Percentiles rank a stretch among this genome's conserved stretches.
These are phyloP conservation scores for Chymomyza caudatula DNA, from an alignment of 2,888 invertebrate genomes.

Conservation along the genomic window DNA sequence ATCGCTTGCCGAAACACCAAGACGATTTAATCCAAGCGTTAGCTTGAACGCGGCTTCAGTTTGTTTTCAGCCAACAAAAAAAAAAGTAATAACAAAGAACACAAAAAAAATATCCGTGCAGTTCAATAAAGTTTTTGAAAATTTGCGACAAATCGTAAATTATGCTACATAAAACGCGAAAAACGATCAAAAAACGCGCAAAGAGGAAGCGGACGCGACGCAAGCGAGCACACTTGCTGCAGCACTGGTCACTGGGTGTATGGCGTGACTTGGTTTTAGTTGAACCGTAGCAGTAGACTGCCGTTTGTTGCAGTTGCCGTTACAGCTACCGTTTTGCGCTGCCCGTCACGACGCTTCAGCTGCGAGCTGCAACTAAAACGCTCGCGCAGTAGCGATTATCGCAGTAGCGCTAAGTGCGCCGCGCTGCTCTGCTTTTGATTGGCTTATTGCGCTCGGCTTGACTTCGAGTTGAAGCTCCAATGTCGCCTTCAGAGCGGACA, in stretches of 20 bases:
- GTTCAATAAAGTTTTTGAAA: conserved; percentile 12
- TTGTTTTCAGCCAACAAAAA: background rate
- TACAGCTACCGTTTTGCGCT: background rate
- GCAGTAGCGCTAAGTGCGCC: conserved; percentile 2
- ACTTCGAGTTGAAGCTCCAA: conserved; percentile 54
- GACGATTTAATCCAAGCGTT: background rate
- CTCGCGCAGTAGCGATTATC: background rate
- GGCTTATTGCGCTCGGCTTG: conserved; percentile 36
- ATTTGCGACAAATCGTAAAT: conserved; percentile 55
- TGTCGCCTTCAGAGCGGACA: conserved; percentile 75
- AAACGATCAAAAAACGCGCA: conserved; percentile 20
- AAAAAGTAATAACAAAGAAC: background rate
- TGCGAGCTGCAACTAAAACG: background rate
- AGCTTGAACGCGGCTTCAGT: background rate
- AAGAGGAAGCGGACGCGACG: conserved; percentile 8
- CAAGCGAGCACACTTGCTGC: conserved; percentile 32
- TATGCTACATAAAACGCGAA: conserved; percentile 49
- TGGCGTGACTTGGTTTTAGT: background rate
- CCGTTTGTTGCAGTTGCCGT: background rate
- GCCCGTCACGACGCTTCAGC: conserved; percentile 7
- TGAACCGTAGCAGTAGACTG: conserved; percentile 9
- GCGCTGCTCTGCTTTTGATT: conserved; percentile 40
- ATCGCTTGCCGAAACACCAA: conserved; percentile 40
- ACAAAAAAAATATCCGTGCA: background rate
- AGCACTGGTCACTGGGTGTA: conserved; percentile 58